These are phyloP conservation scores for Ornithoptera priamus DNA, from an alignment of 2,888 invertebrate species.

Conservation along the genomic window DNA sequence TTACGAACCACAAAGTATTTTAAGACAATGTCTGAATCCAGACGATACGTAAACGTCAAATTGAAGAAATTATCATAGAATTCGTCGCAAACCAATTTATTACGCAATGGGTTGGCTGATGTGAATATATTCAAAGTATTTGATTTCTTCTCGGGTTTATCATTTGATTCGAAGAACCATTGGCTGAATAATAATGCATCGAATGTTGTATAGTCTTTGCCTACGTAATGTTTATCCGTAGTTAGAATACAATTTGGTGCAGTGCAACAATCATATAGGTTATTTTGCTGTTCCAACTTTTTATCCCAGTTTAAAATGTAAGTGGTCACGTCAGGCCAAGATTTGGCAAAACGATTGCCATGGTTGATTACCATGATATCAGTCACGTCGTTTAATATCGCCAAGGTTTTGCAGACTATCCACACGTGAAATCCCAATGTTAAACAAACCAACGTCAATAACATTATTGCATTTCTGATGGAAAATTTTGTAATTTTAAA, in stretches of 20 bases:
- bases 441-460: slow-evolving; percentile 7
- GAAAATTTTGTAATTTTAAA: slow-evolving; percentile 17
- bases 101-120: slow-evolving; percentile 46
- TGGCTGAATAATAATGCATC: slow-evolving; percentile 51
- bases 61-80: slow-evolving; percentile 54
- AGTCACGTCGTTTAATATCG: slow-evolving; percentile 18
- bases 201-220: slow-evolving; percentile 39
- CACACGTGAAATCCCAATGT: slow-evolving; percentile 22
- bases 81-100: slow-evolving; percentile 50
- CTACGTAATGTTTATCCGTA: slow-evolving; percentile 40
- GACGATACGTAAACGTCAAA: slow-evolving; percentile 57
- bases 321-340: background rate
- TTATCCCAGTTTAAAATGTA: slow-evolving; percentile 24
- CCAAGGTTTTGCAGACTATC: slow-evolving; percentile 20
- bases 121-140: slow-evolving; percentile 47
- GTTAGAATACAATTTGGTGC: slow-evolving; percentile 47
- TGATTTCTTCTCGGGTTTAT: slow-evolving; percentile 38
- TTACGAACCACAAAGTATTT: slow-evolving; percentile 51
- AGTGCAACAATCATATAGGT: slow-evolving; percentile 38
- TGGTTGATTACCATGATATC: slow-evolving; percentile 23
- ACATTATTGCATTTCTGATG: slow-evolving; percentile 11
- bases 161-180: slow-evolving; percentile 32
- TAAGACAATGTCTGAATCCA: slow-evolving; percentile 59
- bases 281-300: slow-evolving; percentile 28
- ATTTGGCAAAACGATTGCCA: slow-evolving; percentile 11